Evolutionary conservation across 2,797 vertebrate species (phyloP).

Genomic region (Urophycis tenuis): DNA sequence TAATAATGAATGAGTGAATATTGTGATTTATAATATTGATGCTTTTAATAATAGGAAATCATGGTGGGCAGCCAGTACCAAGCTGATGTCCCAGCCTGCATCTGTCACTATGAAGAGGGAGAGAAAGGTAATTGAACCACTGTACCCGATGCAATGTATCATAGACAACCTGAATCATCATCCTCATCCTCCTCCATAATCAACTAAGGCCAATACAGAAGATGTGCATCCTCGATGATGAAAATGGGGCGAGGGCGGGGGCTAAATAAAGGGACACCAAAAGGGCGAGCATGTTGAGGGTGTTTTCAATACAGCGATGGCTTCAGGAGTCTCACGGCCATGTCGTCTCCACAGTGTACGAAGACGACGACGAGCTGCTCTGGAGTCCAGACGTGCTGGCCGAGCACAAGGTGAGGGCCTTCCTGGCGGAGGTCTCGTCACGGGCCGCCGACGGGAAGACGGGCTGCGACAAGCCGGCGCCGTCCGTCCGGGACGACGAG

Average conservation of each 20-base stretch:
- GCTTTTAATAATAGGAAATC: conserved; percentile 79
- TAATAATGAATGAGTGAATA: too few species aligned
- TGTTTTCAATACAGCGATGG: too few species aligned
- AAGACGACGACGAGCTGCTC: conserved; percentile 89
- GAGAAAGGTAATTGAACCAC: conserved; percentile 72
- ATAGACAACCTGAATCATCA: neutral
- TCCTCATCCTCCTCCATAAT: neutral
- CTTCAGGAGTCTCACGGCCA: neutral
- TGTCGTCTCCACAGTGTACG: conserved; percentile 71
- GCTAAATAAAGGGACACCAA: neutral
- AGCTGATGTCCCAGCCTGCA: conserved; percentile 86
- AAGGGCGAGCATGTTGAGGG: neutral
- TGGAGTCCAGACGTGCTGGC: conserved; percentile 85
- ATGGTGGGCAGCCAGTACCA: conserved; percentile 94
- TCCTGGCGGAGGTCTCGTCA: conserved; percentile 79
- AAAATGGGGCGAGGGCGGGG: neutral
- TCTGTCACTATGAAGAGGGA: conserved; percentile 74
- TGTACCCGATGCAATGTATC: too few species aligned
- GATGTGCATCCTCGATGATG: neutral
- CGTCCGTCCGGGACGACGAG: conserved; percentile 84
- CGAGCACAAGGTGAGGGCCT: conserved; percentile 86
- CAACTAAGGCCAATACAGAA: neutral
- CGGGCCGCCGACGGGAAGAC: conserved; percentile 75
- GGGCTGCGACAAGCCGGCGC: conserved; percentile 70
- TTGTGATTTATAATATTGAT: neutral